Percentiles rank a stretch among this genome's conserved stretches.
These are phyloP conservation scores for Trachelipus rathkii DNA, from an alignment of 1,140 invertebrate species.

Conservation along the genomic window DNA sequence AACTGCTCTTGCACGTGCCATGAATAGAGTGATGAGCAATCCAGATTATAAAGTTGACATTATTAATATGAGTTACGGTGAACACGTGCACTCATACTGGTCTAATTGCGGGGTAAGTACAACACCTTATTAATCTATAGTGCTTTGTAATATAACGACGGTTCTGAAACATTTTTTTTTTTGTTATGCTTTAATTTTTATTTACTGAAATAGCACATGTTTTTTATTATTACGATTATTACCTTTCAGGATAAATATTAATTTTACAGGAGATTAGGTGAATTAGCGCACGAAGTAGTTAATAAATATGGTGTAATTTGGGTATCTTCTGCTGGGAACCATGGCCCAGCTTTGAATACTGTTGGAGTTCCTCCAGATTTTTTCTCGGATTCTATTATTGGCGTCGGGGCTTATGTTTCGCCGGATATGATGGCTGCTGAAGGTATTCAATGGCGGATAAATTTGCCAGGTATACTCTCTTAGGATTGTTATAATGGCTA, in stretches of 20 bases:
- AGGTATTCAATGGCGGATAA: constrained; percentile 45
- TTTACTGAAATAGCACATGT: no score
- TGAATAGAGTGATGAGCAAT: constrained; percentile 70
- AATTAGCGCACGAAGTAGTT: constrained; percentile 82
- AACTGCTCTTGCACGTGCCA: constrained; percentile 80
- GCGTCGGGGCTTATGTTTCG: constrained; percentile 92
- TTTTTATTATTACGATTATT: no score
- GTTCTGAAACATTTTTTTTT: no score
- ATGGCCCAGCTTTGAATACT: constrained; percentile 87
- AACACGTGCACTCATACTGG: constrained; percentile 77
- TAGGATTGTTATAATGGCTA: no score
- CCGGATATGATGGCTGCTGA: constrained; percentile 96
- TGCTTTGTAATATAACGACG: background rate
- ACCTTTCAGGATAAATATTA: no score
- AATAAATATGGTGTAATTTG: constrained; percentile 88
- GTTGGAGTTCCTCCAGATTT: constrained; percentile 90
- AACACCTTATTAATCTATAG: background rate
- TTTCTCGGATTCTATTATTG: constrained; percentile 72
- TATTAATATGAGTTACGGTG: constrained; percentile 98
- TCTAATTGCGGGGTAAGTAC: constrained; percentile 74
- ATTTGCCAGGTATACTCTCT: constrained; percentile 34
- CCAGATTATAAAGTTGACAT: constrained; percentile 64
- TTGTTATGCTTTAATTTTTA: no score
- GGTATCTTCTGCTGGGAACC: constrained; percentile 89
- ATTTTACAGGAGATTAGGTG: constrained; percentile 66